These are phyloP conservation scores for Eurois occulta DNA, from an alignment of 2,888 invertebrate genomes.

Conservation along the genomic window DNA sequence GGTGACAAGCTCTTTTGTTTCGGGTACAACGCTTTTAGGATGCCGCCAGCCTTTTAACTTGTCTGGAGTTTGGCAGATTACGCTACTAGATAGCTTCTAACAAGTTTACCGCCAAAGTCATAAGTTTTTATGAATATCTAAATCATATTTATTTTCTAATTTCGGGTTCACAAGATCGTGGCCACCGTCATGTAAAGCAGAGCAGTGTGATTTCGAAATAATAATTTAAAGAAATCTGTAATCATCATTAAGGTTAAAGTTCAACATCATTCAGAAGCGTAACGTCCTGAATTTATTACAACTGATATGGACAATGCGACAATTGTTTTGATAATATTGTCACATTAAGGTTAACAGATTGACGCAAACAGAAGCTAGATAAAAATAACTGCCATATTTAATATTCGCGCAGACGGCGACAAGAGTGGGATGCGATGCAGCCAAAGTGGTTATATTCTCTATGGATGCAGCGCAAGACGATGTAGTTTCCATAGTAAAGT, in stretches of 20 bases:
- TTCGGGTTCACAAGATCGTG: conserved; percentile 25
- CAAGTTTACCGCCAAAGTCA: conserved; percentile 1
- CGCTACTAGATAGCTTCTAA: conserved; percentile 7
- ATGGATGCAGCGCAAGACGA: conserved; percentile 27
- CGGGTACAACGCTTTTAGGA: conserved; percentile 29
- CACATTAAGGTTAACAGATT: conserved; percentile 45
- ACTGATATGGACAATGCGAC: conserved; percentile 41
- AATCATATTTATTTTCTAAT: conserved; percentile 4
- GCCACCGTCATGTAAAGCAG: conserved; percentile 12
- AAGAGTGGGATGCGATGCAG: conserved; percentile 43
- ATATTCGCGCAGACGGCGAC: conserved; percentile 35
- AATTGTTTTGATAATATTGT: conserved; percentile 57
- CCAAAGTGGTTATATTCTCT: too few relatives aligned
- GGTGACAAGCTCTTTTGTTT: conserved; percentile 53
- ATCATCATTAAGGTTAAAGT: conserved; percentile 45
- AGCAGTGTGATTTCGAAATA: conserved; percentile 51
- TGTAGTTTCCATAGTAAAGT: conserved; percentile 44
- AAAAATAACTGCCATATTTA: conserved; percentile 35
- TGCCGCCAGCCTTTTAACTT: conserved; percentile 34
- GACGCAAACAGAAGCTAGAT: conserved; percentile 50
- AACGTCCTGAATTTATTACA: conserved; percentile 26
- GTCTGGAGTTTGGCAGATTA: conserved; percentile 20
- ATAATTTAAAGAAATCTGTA: conserved; percentile 39
- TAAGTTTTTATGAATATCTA: not conserved
- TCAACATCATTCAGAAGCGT: conserved; percentile 40